phyloP scores from a whole-genome alignment of 2,797 vertebrate species.

The Podarcis siculus region DNA sequence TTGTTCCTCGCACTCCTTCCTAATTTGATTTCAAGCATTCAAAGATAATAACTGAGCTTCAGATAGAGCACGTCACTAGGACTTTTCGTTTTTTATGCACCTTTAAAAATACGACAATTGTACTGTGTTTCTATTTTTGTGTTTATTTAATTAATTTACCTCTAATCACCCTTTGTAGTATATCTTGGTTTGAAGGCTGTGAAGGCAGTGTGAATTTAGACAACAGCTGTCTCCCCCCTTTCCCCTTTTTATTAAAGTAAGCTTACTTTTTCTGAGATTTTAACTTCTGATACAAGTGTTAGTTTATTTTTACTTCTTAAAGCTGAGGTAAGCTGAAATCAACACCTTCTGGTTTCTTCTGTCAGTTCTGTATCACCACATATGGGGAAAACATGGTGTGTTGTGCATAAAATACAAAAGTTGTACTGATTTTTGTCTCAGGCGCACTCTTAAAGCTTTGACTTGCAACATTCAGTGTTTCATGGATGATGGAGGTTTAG shows the following conservation, averaged over 20 bases:
- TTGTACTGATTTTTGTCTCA: not conserved
- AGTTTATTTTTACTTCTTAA: slow-evolving; percentile 58
- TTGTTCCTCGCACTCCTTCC: slow-evolving; percentile 59
- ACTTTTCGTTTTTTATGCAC: slow-evolving; percentile 59
- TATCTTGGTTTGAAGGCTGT: slow-evolving; percentile 58
- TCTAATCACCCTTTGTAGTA: slow-evolving; percentile 47
- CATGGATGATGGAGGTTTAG: slow-evolving; percentile 35
- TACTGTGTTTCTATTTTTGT: slow-evolving; percentile 40
- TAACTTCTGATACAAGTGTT: slow-evolving; percentile 45
- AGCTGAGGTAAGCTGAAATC: slow-evolving; percentile 38
- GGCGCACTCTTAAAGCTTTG: slow-evolving; percentile 19
- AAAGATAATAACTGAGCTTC: slow-evolving; percentile 60
- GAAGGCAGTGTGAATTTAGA: slow-evolving; percentile 53
- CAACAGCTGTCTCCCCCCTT: slow-evolving; percentile 55
- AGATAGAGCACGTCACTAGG: slow-evolving; percentile 62
- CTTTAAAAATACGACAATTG: slow-evolving; percentile 63
- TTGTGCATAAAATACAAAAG: not conserved
- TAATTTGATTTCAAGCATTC: slow-evolving; percentile 55
- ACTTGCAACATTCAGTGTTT: not conserved
- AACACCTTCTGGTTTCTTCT: slow-evolving; percentile 37
- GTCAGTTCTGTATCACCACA: not conserved
- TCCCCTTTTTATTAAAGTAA: slow-evolving; percentile 31
- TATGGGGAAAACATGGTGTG: slow-evolving; percentile 21
- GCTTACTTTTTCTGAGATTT: slow-evolving; percentile 56
- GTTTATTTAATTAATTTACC: slow-evolving; percentile 53